Conservation (phyloP, 2,113 vertebrate species). For the Lepisosteus oculatus region DNA sequence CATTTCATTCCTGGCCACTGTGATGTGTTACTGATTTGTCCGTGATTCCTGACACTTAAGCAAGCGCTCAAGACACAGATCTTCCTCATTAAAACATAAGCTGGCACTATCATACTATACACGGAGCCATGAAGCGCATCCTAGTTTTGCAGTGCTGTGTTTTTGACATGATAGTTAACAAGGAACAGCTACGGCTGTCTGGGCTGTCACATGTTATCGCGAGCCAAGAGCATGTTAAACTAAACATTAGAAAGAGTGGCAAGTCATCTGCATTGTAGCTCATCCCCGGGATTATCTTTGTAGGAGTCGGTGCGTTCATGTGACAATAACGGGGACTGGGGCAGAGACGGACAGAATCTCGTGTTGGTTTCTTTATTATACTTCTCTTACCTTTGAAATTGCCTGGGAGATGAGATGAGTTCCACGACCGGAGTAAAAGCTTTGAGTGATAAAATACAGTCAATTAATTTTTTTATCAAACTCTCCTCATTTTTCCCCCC, state of each 20-base stretch:
- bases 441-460: too few species aligned
- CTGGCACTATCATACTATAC: conserved; percentile 64
- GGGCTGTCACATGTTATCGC: conserved; percentile 72
- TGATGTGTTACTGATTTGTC: conserved; percentile 91
- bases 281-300: conserved; percentile 40
- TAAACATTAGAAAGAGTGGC: conserved; percentile 67
- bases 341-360: neutral
- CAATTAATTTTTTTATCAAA: too few species aligned
- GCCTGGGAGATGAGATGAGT: too few species aligned
- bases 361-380: too few species aligned
- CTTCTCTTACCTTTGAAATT: too few species aligned
- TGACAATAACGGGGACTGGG: conserved; percentile 42
- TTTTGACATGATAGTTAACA: conserved; percentile 87
- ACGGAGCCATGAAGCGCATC: conserved; percentile 67
- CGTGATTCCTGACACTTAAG: conserved; percentile 81
- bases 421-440: too few species aligned
- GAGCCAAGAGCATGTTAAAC: conserved; percentile 73
- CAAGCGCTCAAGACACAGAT: conserved; percentile 76
- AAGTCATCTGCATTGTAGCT: conserved; percentile 61
- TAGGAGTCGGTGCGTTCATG: conserved; percentile 46
- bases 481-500: too few species aligned
- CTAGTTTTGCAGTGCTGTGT: conserved; percentile 54
- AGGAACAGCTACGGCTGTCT: conserved; percentile 80
- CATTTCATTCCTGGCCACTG: conserved; percentile 82
- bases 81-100: conserved; percentile 91